A percentile compares a stretch with the other conserved stretches of the same genome.
Evolutionary conservation across 1,140 invertebrate species (phyloP).

Genomic region (Littorina saxatilis): DNA sequence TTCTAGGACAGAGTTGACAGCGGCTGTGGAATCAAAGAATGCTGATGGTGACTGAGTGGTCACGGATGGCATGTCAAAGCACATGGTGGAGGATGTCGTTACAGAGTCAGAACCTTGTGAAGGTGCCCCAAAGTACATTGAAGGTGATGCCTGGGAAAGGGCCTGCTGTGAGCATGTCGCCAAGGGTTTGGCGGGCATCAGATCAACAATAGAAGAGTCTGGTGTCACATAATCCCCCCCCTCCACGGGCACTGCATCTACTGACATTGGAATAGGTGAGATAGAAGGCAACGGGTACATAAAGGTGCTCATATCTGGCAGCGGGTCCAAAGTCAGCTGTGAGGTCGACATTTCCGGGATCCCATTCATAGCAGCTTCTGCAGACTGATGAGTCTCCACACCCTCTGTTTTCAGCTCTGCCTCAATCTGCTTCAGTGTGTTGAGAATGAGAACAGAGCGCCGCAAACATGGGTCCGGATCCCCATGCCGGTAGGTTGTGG

Average conservation of each 20-base stretch:
- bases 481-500: conserved; percentile 76
- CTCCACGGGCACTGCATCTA: background rate
- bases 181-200: conserved; percentile 25
- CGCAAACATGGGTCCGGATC: conserved; percentile 95
- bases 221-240: background rate
- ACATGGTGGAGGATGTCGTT: background rate
- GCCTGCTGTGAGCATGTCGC: background rate
- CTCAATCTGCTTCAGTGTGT: conserved; percentile 93
- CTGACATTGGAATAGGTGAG: conserved; percentile 19
- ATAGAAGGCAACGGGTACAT: background rate
- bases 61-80: background rate
- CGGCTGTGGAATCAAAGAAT: background rate
- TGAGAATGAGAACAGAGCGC: conserved; percentile 94
- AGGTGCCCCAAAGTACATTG: background rate
- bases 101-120: background rate
- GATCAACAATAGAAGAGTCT: conserved; percentile 24
- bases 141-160: background rate
- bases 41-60: background rate
- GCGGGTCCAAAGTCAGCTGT: conserved; percentile 57
- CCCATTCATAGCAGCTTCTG: conserved; percentile 59
- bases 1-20: background rate
- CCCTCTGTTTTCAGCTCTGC: conserved; percentile 91
- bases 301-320: conserved; percentile 47
- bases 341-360: conserved; percentile 42
- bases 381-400: conserved; percentile 60